Evolutionary conservation across 2,888 invertebrate species (phyloP).

Genomic region (Axea sp.): DNA sequence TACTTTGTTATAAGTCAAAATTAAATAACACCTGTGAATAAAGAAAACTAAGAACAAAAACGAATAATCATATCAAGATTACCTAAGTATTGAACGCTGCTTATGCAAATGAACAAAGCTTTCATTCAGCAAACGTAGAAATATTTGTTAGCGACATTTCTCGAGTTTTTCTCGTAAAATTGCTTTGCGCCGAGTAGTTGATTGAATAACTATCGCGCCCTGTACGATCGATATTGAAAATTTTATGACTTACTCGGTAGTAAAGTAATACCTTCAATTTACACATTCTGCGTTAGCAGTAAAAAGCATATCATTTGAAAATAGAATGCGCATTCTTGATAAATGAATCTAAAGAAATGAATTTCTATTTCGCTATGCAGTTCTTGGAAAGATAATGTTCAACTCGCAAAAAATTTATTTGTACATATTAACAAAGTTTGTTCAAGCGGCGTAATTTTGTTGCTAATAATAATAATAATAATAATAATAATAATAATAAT

Average conservation of each 20-base stretch:
- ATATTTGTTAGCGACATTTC: slow-evolving; percentile 13
- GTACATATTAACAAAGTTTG: slow-evolving; percentile 13
- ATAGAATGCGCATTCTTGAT: slow-evolving; percentile 29
- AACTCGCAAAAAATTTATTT: slow-evolving; percentile 17
- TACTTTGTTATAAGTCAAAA: too few relatives aligned
- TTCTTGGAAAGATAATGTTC: slow-evolving; percentile 42
- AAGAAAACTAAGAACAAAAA: too few relatives aligned
- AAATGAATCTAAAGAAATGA: slow-evolving; percentile 45
- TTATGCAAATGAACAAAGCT: slow-evolving; percentile 21
- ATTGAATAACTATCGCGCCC: slow-evolving; percentile 31
- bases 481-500: too few relatives aligned
- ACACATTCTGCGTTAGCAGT: slow-evolving; percentile 43
- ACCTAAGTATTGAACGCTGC: neutral
- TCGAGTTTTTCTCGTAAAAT: slow-evolving; percentile 30
- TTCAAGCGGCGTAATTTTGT: slow-evolving; percentile 22
- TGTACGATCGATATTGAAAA: slow-evolving; percentile 45
- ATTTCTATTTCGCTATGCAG: slow-evolving; percentile 23
- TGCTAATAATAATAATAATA: too few relatives aligned
- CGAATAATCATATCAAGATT: too few relatives aligned
- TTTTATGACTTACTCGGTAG: slow-evolving; percentile 53
- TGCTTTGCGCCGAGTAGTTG: slow-evolving; percentile 22
- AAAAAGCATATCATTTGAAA: slow-evolving; percentile 38
- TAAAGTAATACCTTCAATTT: slow-evolving; percentile 52
- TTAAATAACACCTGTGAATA: too few relatives aligned
- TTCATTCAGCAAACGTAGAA: neutral